Percentiles rank a stretch among this genome's conserved stretches.
Evolutionary conservation across 2,113 vertebrate species (phyloP).

Genomic region (Thermophis baileyi): DNA sequence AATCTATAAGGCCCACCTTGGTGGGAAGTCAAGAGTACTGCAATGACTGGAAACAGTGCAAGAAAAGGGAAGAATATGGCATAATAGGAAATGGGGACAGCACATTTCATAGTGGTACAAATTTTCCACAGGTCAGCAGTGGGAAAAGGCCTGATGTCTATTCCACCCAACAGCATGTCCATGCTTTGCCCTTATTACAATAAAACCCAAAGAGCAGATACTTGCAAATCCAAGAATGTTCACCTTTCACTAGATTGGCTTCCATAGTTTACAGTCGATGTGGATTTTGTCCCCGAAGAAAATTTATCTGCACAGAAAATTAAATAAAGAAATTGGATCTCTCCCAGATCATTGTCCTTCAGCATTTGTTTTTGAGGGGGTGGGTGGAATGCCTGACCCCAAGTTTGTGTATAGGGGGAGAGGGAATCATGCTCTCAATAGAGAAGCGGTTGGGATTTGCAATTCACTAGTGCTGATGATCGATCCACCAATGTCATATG

Average conservation of each 20-base stretch:
- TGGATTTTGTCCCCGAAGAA: conserved; percentile 65
- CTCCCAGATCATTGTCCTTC: not conserved
- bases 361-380: no score
- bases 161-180: not conserved
- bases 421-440: not conserved
- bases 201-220: not conserved
- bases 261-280: conserved; percentile 58
- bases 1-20: not conserved
- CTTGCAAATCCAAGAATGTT: not conserved
- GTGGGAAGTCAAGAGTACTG: not conserved
- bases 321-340: not conserved
- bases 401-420: not conserved
- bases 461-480: not conserved
- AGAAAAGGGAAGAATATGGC: not conserved
- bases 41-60: not conserved
- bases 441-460: not conserved
- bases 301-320: conserved; percentile 71
- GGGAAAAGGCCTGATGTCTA: not conserved
- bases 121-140: not conserved
- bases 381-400: not conserved
- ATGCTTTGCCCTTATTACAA: not conserved
- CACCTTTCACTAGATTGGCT: conserved; percentile 64
- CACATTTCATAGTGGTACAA: not conserved
- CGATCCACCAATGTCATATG: no score
- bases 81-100: not conserved